Conservation (phyloP, 2,797 vertebrate species). For the Eulemur mongoz region DNA sequence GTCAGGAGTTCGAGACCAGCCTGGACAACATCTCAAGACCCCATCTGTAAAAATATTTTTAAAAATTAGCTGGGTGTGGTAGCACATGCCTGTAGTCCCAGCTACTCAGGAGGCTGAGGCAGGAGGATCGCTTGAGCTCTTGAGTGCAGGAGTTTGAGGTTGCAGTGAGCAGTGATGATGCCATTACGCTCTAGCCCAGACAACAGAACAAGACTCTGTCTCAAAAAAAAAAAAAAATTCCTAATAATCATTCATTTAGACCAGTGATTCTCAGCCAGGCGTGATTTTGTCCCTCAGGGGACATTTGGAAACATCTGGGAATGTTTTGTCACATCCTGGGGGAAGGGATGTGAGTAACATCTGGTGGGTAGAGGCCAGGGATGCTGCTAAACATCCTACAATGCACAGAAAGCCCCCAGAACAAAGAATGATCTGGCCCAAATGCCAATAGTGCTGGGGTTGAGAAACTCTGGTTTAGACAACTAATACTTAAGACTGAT, state of each 20-base stretch:
- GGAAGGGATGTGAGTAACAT: neutral
- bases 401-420: rapidly evolving
- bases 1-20: neutral
- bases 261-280: neutral
- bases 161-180: neutral
- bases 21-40: neutral
- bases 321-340: neutral
- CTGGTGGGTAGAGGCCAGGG: neutral
- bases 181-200: neutral
- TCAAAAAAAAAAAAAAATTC: neutral
- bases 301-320: slow-evolving; percentile 2
- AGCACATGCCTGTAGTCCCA: neutral
- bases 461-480: neutral
- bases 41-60: neutral
- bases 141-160: neutral
- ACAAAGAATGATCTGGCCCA: neutral
- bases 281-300: neutral
- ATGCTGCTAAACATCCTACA: neutral
- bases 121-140: neutral
- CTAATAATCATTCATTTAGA: neutral
- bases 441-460: neutral
- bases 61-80: neutral
- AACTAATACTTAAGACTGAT: neutral
- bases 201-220: neutral
- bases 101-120: neutral